Percentiles rank a stretch among this genome's conserved stretches.
Conservation (phyloP, 2,888 invertebrate species). For the Dicycla oo region DNA sequence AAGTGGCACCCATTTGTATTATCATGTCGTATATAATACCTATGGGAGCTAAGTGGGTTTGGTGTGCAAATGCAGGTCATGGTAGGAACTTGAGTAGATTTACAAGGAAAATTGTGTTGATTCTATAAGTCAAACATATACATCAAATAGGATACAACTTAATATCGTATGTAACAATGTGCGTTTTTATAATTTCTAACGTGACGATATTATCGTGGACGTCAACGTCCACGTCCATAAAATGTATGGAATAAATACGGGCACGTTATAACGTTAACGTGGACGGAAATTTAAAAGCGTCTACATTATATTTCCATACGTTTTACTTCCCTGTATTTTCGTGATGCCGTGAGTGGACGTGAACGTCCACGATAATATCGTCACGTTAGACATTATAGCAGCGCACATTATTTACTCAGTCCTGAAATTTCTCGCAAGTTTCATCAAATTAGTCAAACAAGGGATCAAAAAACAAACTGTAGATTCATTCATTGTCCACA, state of each 20-base stretch:
- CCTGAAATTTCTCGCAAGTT: neutral
- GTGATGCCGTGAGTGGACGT: neutral
- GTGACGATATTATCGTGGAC: no score
- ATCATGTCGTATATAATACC: constrained; percentile 14
- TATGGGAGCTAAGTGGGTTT: constrained; percentile 9
- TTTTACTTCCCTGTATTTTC: neutral
- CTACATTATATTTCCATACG: neutral
- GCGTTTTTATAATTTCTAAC: no score
- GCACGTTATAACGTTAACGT: neutral
- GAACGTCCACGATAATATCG: neutral
- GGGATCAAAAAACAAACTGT: neutral
- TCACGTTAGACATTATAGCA: neutral
- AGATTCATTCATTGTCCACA: neutral
- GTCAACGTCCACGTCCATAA: no score
- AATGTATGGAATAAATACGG: neutral
- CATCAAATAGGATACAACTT: neutral
- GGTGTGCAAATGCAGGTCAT: constrained; percentile 20
- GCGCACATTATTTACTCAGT: neutral
- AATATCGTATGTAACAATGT: neutral
- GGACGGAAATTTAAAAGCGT: neutral
- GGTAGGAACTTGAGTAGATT: neutral
- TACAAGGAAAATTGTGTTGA: neutral
- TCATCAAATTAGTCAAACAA: neutral
- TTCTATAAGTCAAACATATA: neutral
- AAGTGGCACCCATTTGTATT: constrained; percentile 19